Conservation (phyloP, 1,140 invertebrate species). For the Calephelis virginiensis region DNA sequence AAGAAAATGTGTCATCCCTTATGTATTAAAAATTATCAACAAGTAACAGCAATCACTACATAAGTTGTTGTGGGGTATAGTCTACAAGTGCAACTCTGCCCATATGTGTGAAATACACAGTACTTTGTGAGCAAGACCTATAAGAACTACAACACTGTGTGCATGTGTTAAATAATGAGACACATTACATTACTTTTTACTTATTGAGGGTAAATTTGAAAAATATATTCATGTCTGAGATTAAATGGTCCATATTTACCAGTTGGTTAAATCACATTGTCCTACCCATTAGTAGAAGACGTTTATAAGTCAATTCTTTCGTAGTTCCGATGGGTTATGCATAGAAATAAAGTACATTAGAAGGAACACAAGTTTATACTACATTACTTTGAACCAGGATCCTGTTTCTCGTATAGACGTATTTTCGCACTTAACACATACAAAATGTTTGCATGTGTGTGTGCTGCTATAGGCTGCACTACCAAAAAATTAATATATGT, state of each 20-base stretch:
- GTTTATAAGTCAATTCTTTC: too few relatives aligned
- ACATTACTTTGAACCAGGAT: too few relatives aligned
- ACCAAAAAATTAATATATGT: too few relatives aligned
- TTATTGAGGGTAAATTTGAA: not conserved
- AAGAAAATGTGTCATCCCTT: not conserved
- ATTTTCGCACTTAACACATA: too few relatives aligned
- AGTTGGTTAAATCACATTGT: not conserved
- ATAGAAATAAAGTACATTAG: too few relatives aligned
- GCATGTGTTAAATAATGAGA: slow-evolving; percentile 1
- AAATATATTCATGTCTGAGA: not conserved
- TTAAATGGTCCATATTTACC: not conserved
- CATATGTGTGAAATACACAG: not conserved
- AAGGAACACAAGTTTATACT: too few relatives aligned
- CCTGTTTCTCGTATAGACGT: too few relatives aligned
- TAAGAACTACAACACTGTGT: not conserved
- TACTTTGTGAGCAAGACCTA: not conserved
- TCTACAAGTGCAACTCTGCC: not conserved
- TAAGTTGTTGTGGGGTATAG: not conserved
- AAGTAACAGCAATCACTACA: not conserved
- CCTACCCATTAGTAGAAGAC: too few relatives aligned
- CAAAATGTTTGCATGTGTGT: too few relatives aligned
- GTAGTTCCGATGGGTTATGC: too few relatives aligned
- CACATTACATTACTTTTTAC: not conserved
- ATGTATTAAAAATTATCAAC: slow-evolving; percentile 9
- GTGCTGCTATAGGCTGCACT: too few relatives aligned